These are phyloP conservation scores for Sphaeramia orbicularis DNA, from an alignment of 2,797 vertebrate species.

Conservation along the genomic window DNA sequence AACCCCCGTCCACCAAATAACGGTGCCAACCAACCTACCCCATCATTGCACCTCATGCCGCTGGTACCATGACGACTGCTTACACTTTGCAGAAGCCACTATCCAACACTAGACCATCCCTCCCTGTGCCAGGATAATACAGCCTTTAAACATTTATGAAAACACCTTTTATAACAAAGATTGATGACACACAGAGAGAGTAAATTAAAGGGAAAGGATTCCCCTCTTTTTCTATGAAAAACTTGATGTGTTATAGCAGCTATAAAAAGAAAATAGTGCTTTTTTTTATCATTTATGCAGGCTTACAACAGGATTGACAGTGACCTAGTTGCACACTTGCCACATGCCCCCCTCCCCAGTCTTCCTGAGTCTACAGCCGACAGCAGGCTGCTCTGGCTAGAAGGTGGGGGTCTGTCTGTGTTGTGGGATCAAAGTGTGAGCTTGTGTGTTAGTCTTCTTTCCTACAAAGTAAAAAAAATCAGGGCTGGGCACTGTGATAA, in stretches of 20 bases:
- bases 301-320: constrained; percentile 69
- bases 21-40: constrained; percentile 57
- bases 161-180: constrained; percentile 8
- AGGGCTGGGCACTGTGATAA: too few relatives aligned
- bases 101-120: constrained; percentile 29
- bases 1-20: constrained; percentile 42
- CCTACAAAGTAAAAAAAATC: constrained; percentile 21
- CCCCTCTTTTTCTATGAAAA: not conserved
- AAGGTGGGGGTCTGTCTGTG: constrained; percentile 65
- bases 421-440: constrained; percentile 56
- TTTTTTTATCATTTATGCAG: constrained; percentile 55
- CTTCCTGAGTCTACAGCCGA: constrained; percentile 54
- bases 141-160: constrained; percentile 25
- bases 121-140: constrained; percentile 34
- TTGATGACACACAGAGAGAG: not conserved
- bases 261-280: constrained; percentile 18
- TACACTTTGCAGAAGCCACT: constrained; percentile 48
- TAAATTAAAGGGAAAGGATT: not conserved
- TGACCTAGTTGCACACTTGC: constrained; percentile 80
- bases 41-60: constrained; percentile 66
- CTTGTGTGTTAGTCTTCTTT: constrained; percentile 31
- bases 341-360: constrained; percentile 51
- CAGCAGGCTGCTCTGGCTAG: constrained; percentile 52
- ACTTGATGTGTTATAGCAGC: not conserved
- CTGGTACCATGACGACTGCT: constrained; percentile 76